Evolutionary conservation across 2,113 vertebrate species (phyloP), one percentile per base, ranked within the genome.

Genomic region (Boleophthalmus pectinirostris): DNA sequence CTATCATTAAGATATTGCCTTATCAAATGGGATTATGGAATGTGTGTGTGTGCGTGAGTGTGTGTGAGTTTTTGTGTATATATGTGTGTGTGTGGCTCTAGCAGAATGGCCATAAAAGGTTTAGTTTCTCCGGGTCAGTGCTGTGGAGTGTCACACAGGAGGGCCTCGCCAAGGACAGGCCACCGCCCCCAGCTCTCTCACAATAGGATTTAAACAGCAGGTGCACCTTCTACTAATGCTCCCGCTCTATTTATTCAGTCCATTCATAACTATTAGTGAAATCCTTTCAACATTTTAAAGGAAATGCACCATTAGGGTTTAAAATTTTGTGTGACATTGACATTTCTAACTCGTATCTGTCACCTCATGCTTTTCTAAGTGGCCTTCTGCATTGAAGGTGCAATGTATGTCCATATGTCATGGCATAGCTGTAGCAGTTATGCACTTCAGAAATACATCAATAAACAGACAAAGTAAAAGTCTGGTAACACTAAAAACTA

Each of bases 1-100:
- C 82, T 88, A 79, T 93, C 90, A 91, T 93, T 93, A 94, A 82
- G 91, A 90, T 92, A 93, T 93, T 93, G 92, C 76, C 86, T 92
- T 85, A 88, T 92, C 85, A 91, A 92, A 93, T 92, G 72, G 87
- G 88, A 91, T 92, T 93, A 92, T 75, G 79, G 66, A 66, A 66
- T 35, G 29, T 61, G 72, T 56, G 69, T 66, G 10, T 35, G 29
- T 61, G 72, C 49, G 69, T 66, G 10, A 25, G 29, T 61, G 72
- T 56, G 69, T 66, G 10, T 35, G 29, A 56, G 72, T 56, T 67
- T 66, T 7, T 65, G 67, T 47, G 8, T 43, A 8, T 9, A 8
- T 43, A 8, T 43, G 38, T 57, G 78, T 53, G 75, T 57, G 60
- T 53, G 58, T 15, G 68, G 14, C 57, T 25, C 72, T 69, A 45